A percentile compares a stretch with the other conserved stretches of the same genome.
Conservation (phyloP, 2,113 vertebrate species). For the Ciconia boyciana region DNA sequence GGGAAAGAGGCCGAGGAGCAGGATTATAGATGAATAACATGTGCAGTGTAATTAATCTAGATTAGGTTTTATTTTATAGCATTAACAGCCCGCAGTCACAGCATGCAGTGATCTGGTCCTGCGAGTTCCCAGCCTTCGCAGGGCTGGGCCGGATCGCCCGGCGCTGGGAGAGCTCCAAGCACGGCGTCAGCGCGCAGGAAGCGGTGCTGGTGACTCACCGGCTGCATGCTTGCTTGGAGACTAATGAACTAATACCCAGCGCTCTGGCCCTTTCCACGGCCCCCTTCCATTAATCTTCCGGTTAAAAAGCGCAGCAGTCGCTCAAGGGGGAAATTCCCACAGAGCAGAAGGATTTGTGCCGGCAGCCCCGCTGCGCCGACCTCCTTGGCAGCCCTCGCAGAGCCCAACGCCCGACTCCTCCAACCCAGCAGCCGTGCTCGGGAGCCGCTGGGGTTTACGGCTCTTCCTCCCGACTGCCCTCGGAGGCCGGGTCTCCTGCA, state of each 20-base stretch:
- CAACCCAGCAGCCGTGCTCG: accelerated
- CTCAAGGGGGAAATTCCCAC: slow-evolving; percentile 28
- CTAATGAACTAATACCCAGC: not conserved
- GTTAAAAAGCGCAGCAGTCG: not conserved
- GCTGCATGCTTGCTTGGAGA: not conserved
- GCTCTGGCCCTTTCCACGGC: slow-evolving; percentile 20
- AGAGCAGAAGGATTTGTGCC: not conserved
- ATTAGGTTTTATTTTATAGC: slow-evolving; percentile 24
- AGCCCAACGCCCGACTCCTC: not conserved
- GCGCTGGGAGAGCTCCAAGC: slow-evolving; percentile 16
- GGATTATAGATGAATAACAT: not conserved
- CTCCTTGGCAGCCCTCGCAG: not conserved
- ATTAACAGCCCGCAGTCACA: not conserved
- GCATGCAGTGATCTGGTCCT: not conserved
- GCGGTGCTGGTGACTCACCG: slow-evolving; percentile 33
- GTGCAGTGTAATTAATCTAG: slow-evolving; percentile 27
- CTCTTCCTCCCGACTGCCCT: not conserved
- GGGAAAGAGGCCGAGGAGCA: not conserved
- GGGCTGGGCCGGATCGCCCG: not conserved
- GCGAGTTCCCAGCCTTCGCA: not conserved
- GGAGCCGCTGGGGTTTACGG: not conserved
- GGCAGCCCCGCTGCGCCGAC: not conserved
- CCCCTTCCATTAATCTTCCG: slow-evolving; percentile 20
- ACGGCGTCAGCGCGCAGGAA: not conserved
- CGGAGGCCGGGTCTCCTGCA: not conserved